phyloP scores from a whole-genome alignment of 2,113 vertebrate species.

The Hippocampus mohnikei region DNA sequence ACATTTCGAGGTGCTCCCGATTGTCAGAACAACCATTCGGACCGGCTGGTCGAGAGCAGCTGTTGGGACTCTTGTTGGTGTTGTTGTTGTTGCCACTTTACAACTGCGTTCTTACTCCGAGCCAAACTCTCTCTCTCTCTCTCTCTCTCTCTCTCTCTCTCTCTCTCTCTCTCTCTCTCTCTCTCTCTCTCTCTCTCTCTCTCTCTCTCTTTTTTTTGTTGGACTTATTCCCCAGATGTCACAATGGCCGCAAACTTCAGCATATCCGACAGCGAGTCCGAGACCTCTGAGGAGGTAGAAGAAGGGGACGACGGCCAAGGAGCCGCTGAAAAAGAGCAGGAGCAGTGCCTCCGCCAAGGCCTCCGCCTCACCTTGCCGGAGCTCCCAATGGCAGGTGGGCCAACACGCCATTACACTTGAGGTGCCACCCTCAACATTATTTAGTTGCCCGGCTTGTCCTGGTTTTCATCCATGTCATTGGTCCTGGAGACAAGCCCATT shows the following conservation, averaged over 20 bases:
- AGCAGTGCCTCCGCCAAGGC: neutral
- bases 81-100: neutral
- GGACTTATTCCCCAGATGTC: conserved; percentile 50
- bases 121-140: neutral
- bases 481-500: no score
- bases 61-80: neutral
- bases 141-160: no score
- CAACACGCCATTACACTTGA: no score
- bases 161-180: no score
- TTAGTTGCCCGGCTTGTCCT: neutral
- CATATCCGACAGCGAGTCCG: conserved; percentile 73
- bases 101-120: neutral
- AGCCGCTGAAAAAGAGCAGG: neutral
- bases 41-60: conserved; percentile 16
- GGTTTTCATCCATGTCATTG: no score
- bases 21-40: conserved; percentile 44
- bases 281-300: conserved; percentile 63
- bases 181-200: no score
- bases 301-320: conserved; percentile 27
- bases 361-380: conserved; percentile 34
- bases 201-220: neutral
- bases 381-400: conserved; percentile 44
- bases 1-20: neutral
- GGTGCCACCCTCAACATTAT: neutral
- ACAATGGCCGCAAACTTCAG: conserved; percentile 68